Percentiles rank a stretch among this genome's conserved stretches.
Conservation (phyloP, 2,888 invertebrate species). For the Nineta flava region DNA sequence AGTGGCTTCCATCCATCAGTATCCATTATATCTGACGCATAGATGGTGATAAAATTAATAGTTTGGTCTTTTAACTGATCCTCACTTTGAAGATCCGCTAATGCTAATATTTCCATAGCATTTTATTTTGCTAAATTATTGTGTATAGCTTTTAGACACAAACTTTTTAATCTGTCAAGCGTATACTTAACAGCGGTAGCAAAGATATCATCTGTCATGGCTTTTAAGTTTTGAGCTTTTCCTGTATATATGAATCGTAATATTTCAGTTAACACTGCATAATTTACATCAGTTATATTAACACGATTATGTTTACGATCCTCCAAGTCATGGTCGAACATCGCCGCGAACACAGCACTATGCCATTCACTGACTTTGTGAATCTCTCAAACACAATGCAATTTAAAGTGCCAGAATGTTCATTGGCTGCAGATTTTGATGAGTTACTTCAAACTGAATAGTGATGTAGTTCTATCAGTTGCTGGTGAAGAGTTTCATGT, state of each 20-base stretch:
- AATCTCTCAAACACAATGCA: constrained; percentile 95
- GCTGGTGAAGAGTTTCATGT: constrained; percentile 83
- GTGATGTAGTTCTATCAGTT: constrained; percentile 91
- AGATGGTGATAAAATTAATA: constrained; percentile 97
- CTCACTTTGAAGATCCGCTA: constrained; percentile 95
- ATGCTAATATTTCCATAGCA: constrained; percentile 89
- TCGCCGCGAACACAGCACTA: constrained; percentile 97
- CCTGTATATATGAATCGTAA: constrained; percentile 97
- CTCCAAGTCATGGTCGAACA: constrained; percentile 99
- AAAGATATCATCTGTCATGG: constrained; percentile 95
- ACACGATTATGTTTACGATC: constrained; percentile 94
- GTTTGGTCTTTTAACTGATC: constrained; percentile 98
- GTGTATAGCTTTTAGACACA: constrained; percentile 95
- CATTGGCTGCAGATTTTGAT: constrained; percentile 86
- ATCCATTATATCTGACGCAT: constrained; percentile 98
- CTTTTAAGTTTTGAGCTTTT: constrained; percentile 86
- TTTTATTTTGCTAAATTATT: constrained; percentile 90
- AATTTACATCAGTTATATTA: constrained; percentile 94
- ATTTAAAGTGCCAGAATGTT: constrained; percentile 92
- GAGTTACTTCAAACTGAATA: constrained; percentile 90
- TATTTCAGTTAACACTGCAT: constrained; percentile 95
- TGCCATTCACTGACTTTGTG: no score
- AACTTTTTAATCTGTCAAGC: constrained; percentile 93
- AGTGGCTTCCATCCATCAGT: constrained; percentile 96
- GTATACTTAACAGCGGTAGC: constrained; percentile 99